Percentiles rank a stretch among this genome's conserved stretches.
Conservation (phyloP, 2,888 invertebrate species). For the Torymus texanus region DNA sequence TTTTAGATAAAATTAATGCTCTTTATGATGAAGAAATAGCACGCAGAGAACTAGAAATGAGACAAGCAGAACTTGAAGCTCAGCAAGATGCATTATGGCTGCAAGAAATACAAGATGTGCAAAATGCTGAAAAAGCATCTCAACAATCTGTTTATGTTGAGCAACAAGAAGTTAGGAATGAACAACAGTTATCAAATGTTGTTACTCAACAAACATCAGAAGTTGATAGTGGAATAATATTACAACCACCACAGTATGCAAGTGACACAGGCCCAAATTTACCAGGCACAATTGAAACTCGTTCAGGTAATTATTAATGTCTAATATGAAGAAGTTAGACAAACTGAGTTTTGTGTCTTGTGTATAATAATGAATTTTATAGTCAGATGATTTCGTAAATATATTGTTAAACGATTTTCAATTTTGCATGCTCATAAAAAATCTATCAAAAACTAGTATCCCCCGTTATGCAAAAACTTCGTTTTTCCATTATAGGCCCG, state of each 20-base stretch:
- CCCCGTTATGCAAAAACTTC: too few relatives aligned
- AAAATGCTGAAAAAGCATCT: slow-evolving; percentile 24
- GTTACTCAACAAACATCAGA: slow-evolving; percentile 30
- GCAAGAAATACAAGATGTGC: slow-evolving; percentile 48
- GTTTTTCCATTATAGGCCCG: too few relatives aligned
- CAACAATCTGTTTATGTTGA: slow-evolving; percentile 9
- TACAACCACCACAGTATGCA: slow-evolving; percentile 24
- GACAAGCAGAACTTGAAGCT: slow-evolving; percentile 74
- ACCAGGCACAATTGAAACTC: slow-evolving; percentile 10
- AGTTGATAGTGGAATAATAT: slow-evolving; percentile 12
- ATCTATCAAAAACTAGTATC: too few relatives aligned
- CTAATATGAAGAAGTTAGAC: too few relatives aligned
- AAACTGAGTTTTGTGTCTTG: too few relatives aligned
- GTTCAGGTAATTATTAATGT: slow-evolving; percentile 18
- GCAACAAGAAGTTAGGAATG: slow-evolving; percentile 38
- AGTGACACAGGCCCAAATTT: slow-evolving; percentile 1
- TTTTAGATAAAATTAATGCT: slow-evolving; percentile 64
- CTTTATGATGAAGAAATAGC: slow-evolving; percentile 64
- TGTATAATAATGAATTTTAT: too few relatives aligned
- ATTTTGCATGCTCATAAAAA: too few relatives aligned
- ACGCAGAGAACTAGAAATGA: slow-evolving; percentile 76
- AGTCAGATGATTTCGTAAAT: too few relatives aligned
- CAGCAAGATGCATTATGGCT: slow-evolving; percentile 56
- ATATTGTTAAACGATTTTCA: too few relatives aligned
- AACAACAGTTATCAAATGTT: slow-evolving; percentile 5